Conservation (phyloP, 2,888 invertebrate species). For the Augiades crinisus region DNA sequence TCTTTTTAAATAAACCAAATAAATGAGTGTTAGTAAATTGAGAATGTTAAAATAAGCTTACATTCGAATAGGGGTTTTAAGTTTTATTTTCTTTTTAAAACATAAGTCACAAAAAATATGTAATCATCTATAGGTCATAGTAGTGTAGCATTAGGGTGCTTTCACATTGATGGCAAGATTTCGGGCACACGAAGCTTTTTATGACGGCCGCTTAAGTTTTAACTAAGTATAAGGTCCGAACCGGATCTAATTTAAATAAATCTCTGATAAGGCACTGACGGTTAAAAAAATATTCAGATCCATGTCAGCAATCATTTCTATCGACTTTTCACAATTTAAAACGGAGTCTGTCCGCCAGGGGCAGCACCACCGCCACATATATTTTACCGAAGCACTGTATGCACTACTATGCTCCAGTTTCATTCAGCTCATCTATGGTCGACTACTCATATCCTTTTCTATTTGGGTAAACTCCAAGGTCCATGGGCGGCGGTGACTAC, state of each 20-base stretch:
- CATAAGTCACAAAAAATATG: background rate
- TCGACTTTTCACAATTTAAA: too few relatives aligned
- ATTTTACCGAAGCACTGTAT: too few relatives aligned
- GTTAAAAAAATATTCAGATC: too few relatives aligned
- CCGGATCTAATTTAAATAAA: background rate
- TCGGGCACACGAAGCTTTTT: background rate
- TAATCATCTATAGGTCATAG: background rate
- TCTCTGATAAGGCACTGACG: conserved; percentile 5
- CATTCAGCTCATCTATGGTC: too few relatives aligned
- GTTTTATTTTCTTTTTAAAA: background rate
- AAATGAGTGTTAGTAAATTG: conserved; percentile 5
- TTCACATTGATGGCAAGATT: background rate
- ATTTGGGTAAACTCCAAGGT: too few relatives aligned
- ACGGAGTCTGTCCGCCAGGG: too few relatives aligned
- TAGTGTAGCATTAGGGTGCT: background rate
- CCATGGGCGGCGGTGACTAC: too few relatives aligned
- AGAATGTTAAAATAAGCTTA: conserved; percentile 12
- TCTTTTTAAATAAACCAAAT: too few relatives aligned
- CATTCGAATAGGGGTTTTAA: background rate
- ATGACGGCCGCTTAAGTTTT: background rate
- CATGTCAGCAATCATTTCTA: too few relatives aligned
- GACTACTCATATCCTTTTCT: too few relatives aligned
- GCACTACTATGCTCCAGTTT: too few relatives aligned
- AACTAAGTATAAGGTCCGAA: background rate
- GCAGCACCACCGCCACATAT: too few relatives aligned